Base-by-base conservation (phyloP, 2,113 vertebrate genomes). In the Girardinichthys multiradiatus region DNA sequence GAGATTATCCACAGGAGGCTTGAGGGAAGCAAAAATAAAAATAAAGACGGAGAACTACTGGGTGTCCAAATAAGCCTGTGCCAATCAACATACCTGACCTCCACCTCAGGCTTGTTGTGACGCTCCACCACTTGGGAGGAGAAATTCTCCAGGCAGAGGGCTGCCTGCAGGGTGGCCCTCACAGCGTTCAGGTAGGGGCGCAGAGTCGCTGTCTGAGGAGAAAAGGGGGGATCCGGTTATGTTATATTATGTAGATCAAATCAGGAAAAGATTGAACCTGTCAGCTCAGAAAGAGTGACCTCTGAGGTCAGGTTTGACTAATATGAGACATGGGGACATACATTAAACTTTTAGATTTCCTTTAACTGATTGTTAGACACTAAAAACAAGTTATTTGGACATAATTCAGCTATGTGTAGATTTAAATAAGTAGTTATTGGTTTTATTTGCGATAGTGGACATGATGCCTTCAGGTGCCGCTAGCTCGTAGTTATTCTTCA, bases 101-200 rank as follows among this genome's bases (percentile, higher is more conserved):
- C 98, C 88, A 99, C 98, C 89, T 99, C 98, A 0, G 98, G 98
- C 77, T 99, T 99, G 94, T 99, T 99, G 92, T 99, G 98, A 58
- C 98, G 94, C 86, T 99, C 98, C 87, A 99, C 98, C 68, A 99
- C 98, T 87, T 99, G 98, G 77, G 97, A 99, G 71, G 98, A 99
- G 93, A 99, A 99, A 89, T 99, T 99, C 93, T 99, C 98, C 94
- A 99, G 92, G 89, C 98, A 99, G 77, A 99, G 94, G 60, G 98
- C 97, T 2, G 97, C 97, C 94, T 99, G 97, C 90, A 99, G 87
- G 4, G 97, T 99, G 87, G 98, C 96, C 77, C 95, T 96, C 89
- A 98, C 98, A 69, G 98, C 97, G 82, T 96, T 98, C 91, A 99
- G 91, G 93, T 99, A 99, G 67, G 98, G 98, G 80, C 98, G 97